Percentiles rank a stretch among this genome's conserved stretches.
phyloP scores from a whole-genome alignment of 2,113 vertebrate species.

The Leiothrix lutea region DNA sequence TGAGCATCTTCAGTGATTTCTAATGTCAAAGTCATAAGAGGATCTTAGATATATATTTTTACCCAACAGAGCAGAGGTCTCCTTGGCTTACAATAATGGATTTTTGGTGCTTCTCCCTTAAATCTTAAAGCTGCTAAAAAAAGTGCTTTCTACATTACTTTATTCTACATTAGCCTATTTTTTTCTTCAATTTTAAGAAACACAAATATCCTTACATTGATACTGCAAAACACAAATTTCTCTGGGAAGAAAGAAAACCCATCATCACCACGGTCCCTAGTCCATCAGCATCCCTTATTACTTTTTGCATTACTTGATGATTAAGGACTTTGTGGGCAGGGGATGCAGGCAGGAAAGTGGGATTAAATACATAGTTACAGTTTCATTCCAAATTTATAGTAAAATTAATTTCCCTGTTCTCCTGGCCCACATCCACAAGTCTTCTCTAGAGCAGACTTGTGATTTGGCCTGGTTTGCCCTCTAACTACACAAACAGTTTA shows the following conservation, averaged over 20 bases:
- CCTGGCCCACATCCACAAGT: neutral
- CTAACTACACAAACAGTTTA: neutral
- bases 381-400: neutral
- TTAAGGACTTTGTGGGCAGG: neutral
- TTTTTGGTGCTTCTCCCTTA: neutral
- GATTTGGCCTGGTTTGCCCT: neutral
- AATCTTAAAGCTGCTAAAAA: neutral
- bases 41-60: neutral
- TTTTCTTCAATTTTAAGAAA: neutral
- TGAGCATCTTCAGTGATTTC: neutral
- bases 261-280: neutral
- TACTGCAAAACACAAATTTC: neutral
- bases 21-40: neutral
- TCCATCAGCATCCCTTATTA: neutral
- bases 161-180: neutral
- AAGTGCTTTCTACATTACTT: neutral
- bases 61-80: neutral
- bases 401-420: neutral
- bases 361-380: neutral
- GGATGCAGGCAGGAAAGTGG: neutral
- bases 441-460: neutral
- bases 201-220: neutral
- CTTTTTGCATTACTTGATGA: neutral
- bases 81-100: neutral
- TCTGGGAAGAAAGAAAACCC: neutral